A percentile compares a stretch with the other conserved stretches of the same genome.
Conservation (phyloP, 1,140 invertebrate species). For the Drosophila aff. region DNA sequence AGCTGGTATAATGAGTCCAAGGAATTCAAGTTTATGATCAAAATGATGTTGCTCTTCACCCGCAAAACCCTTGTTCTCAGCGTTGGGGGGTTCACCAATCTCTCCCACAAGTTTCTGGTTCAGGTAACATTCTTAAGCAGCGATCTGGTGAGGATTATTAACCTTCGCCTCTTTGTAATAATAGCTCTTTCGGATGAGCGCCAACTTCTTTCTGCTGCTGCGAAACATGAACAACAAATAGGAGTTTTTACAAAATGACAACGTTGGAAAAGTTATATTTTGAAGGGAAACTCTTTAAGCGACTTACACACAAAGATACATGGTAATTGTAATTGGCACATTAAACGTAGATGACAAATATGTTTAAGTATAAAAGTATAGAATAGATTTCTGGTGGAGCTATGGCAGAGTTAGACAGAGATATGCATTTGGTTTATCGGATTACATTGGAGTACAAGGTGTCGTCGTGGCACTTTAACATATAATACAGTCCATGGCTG, state of each 20-base stretch:
- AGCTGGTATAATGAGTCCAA: slow-evolving; percentile 67
- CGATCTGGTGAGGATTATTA: neutral
- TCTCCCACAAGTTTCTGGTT: slow-evolving; percentile 67
- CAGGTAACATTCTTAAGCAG: slow-evolving; percentile 32
- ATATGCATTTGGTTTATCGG: slow-evolving; percentile 52
- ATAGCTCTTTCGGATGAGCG: slow-evolving; percentile 70
- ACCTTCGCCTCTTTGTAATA: neutral
- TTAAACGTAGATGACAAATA: slow-evolving; percentile 76
- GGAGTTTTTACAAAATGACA: slow-evolving; percentile 67
- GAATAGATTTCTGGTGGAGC: slow-evolving; percentile 57
- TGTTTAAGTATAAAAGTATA: slow-evolving; percentile 60
- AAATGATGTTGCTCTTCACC: slow-evolving; percentile 68
- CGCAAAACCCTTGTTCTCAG: slow-evolving; percentile 53
- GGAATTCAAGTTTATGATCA: slow-evolving; percentile 69
- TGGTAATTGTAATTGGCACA: slow-evolving; percentile 73
- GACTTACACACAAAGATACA: slow-evolving; percentile 71
- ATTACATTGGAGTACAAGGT: slow-evolving; percentile 34
- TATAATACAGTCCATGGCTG: slow-evolving; percentile 78
- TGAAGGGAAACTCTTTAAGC: slow-evolving; percentile 61
- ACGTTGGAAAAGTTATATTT: slow-evolving; percentile 79
- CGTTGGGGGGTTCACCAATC: slow-evolving; percentile 72
- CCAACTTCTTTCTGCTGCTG: slow-evolving; percentile 73
- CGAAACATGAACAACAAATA: slow-evolving; percentile 75
- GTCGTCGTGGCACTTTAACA: slow-evolving; percentile 24
- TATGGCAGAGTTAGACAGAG: slow-evolving; percentile 33